A percentile compares a stretch with the other conserved stretches of the same genome.
phyloP scores from a whole-genome alignment of 2,113 vertebrate species.

The Cygnus atratus region DNA sequence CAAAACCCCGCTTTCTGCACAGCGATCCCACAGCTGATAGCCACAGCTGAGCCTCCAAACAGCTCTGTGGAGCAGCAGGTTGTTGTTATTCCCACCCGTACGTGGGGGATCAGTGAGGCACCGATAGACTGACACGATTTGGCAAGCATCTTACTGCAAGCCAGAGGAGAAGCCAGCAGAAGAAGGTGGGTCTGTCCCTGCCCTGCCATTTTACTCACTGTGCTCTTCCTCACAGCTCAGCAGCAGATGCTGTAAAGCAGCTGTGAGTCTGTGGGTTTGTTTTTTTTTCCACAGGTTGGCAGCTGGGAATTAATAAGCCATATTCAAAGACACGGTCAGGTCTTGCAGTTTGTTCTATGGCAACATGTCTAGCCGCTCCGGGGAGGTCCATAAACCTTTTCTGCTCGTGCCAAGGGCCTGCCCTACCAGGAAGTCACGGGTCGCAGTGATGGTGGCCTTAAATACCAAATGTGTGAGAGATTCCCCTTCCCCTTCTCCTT shows the following conservation, averaged over 20 bases:
- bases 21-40: neutral
- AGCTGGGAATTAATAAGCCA: neutral
- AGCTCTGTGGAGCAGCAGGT: neutral
- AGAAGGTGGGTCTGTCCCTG: neutral
- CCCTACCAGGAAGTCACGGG: neutral
- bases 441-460: neutral
- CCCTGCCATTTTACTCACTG: no score
- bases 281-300: neutral
- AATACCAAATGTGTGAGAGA: neutral
- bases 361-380: neutral
- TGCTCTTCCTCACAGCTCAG: neutral
- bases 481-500: neutral
- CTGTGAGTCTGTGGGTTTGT: neutral
- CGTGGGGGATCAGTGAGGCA: neutral
- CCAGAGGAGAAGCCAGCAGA: neutral
- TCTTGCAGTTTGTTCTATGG: neutral
- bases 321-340: neutral
- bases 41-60: neutral
- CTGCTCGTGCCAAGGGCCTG: neutral
- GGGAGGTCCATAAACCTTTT: neutral
- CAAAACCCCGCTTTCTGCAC: neutral
- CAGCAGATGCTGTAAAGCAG: neutral
- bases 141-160: neutral
- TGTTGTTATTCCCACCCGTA: neutral
- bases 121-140: rapidly evolving